These are phyloP conservation scores for Xyrauchen texanus DNA, from an alignment of 2,113 vertebrate genomes.

Conservation along the genomic window DNA sequence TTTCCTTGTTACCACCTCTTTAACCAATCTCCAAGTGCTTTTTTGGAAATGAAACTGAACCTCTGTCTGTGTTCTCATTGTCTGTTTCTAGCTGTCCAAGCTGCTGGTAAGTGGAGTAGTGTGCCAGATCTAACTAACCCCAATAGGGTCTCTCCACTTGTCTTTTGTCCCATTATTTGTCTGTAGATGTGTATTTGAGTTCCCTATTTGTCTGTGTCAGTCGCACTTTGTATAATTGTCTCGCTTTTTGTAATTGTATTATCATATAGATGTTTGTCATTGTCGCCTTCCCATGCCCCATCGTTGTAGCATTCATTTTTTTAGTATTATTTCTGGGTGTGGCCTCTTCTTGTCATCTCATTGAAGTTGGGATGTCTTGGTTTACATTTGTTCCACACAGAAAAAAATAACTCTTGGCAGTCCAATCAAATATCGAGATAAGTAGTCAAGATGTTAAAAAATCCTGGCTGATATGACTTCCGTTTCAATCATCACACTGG, in stretches of 20 bases:
- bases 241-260: slow-evolving; percentile 57
- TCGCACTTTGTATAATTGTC: slow-evolving; percentile 61
- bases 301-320: slow-evolving; percentile 30
- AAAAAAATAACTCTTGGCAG: not conserved
- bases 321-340: slow-evolving; percentile 57
- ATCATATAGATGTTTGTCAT: slow-evolving; percentile 1
- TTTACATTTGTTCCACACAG: slow-evolving; percentile 60
- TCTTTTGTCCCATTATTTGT: slow-evolving; percentile 67
- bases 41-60: slow-evolving; percentile 67
- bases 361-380: slow-evolving; percentile 51
- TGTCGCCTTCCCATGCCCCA: no score
- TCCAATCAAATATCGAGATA: no score
- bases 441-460: no score
- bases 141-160: slow-evolving; percentile 62
- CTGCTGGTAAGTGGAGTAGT: slow-evolving; percentile 95
- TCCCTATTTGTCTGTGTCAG: slow-evolving; percentile 59
- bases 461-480: no score
- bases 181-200: slow-evolving; percentile 67
- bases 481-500: no score
- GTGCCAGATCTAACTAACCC: slow-evolving; percentile 75
- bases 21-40: slow-evolving; percentile 7
- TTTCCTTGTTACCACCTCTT: no score
- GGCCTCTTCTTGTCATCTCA: slow-evolving; percentile 46
- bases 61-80: slow-evolving; percentile 70
- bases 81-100: slow-evolving; percentile 99